Evolutionary conservation across 2,888 invertebrate species (phyloP), one percentile per base, ranked within the genome.

Genomic region (Erebia epiphron): DNA sequence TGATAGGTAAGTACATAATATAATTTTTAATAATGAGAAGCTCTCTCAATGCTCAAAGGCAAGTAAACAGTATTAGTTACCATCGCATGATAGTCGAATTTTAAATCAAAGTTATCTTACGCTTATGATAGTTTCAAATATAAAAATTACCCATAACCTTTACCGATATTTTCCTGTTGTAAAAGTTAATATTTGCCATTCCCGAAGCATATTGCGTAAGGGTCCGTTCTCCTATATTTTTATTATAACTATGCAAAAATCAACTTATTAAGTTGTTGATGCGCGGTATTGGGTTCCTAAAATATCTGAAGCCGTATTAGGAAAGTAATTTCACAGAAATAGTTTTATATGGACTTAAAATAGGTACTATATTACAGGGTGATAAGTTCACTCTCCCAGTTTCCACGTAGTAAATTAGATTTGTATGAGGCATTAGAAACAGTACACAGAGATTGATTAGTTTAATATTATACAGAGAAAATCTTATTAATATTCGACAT

Each of bases 171-270:
- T 70, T 68, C 16, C 56, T 63, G 58, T 72, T 64, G 64, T 57
- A 49, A 73, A 71, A 62, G 49, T 8, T 62, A 49, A 60, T 41
- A 60, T 60, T 71, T 69, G 70, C 73, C 69, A 65, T 75, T 62
- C 70, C 73, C 75, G 43, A 64, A 71, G 63, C 70, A 62, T 72
- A 60, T 71, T 72, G 75, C 68, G 71, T 71, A 74, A 21, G 71
- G 74, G 69, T 69, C 62, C 69, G 70, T 71, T 74, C n/a, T n/a
- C 75, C 73, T 70, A 67, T 70, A 71, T 73, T 72, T 76, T 76
- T 73, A 75, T 69, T 74, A 74, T 72, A 74, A 73, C 64, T 71
- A 75, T 75, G 74, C 73, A 74, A 74, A 73, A 71, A 74, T 74
- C 75, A 72, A 73, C 73, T 74, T 77, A 76, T 75, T 74, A 75